Evolutionary conservation across 2,888 invertebrate genomes (phyloP), one percentile per base, ranked within the genome.

Genomic region (Octonoba sinensis): DNA sequence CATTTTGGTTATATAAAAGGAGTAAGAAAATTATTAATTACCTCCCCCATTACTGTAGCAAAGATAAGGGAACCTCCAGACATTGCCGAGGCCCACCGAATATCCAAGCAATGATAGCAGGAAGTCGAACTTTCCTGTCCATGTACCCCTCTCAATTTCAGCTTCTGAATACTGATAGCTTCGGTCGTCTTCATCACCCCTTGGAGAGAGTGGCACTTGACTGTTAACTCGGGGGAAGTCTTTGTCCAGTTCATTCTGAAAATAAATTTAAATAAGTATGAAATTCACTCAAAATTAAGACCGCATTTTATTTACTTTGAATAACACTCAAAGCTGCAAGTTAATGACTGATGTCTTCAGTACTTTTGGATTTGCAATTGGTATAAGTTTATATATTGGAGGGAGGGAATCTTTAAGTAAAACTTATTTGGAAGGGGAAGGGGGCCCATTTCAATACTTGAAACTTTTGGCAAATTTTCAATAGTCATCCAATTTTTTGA

Each of bases 41-140:
- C 84, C 87, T 85, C 88, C 88, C 15, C 88, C 88, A 83, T 88
- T 88, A 56, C 87, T 85, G 87, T 90, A 91, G 84, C 90, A 90
- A 13, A 91, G 88, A 84, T 92, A 92, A 8, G 92, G 92, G 87
- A 92, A 92, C 82, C 92, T 88, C 92, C 92, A 92, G 18, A 92
- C 89, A 86, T 92, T 92, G 56, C 92, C 92, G 18, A 92, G 87
- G 1, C 92, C 91, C 62, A 92, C 91, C 11, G 91, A 91, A 86
- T 91, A 90, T 46, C 92, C 92, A 24, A 92, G 89, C 62, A 91
- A 91, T 1, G 91, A 91, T 1, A 92, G 87, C 22, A 84, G 64
- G 76, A 84, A 84, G 56, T 83, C 84, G 59, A 83, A 81, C 49
- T 70, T 76, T 11, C 83, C 84, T 47, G 81, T 84, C 84, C 83